Percentiles rank a stretch among this genome's conserved stretches.
Conservation (phyloP, 1,140 invertebrate genomes). For the Neodiprion lecontei region DNA sequence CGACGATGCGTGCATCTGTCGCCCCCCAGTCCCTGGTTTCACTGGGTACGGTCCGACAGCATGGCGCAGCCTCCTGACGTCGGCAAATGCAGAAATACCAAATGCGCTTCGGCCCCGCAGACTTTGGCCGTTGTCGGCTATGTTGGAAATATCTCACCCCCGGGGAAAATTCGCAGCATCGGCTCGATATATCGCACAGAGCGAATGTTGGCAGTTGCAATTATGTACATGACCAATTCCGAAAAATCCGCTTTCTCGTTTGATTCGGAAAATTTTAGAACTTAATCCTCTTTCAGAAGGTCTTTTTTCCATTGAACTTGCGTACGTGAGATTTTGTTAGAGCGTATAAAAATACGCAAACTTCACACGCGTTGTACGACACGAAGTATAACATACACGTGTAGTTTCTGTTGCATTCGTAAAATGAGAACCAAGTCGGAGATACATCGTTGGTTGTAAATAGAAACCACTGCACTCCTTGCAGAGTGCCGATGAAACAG, state of each 20-base stretch:
- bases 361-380: too few species aligned
- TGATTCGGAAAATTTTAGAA: too few species aligned
- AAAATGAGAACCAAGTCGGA: slow-evolving; percentile 24
- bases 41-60: not conserved
- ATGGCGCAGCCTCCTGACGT: not conserved
- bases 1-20: not conserved
- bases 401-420: too few species aligned
- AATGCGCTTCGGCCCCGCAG: not conserved
- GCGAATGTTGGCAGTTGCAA: too few species aligned
- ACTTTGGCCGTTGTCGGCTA: not conserved
- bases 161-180: not conserved
- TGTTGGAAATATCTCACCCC: not conserved
- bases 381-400: too few species aligned
- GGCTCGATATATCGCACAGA: too few species aligned
- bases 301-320: too few species aligned
- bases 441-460: slow-evolving; percentile 28
- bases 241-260: too few species aligned
- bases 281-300: too few species aligned
- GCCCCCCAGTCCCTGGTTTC: not conserved
- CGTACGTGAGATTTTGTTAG: too few species aligned
- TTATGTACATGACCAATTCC: too few species aligned
- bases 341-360: too few species aligned
- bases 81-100: not conserved
- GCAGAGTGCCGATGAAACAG: slow-evolving; percentile 4
- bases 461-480: slow-evolving; percentile 22